Evolutionary conservation across 2,113 vertebrate species (phyloP), one percentile per base, ranked within the genome.

Genomic region (Casuarius casuarius): DNA sequence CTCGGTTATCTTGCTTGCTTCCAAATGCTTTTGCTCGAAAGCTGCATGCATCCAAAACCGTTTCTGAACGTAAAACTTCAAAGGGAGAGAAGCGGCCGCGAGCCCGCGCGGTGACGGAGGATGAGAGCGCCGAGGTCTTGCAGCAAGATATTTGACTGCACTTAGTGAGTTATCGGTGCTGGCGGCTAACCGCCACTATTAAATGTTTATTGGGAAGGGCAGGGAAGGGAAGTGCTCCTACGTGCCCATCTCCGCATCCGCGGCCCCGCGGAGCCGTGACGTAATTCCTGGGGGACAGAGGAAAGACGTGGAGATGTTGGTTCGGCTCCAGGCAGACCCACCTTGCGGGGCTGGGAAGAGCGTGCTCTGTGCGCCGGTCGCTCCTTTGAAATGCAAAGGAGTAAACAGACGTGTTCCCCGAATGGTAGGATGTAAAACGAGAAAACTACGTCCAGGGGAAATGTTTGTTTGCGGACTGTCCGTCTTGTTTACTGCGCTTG

Each of bases 61-160:
- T 63, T 93, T 79, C 38, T 92, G 77, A 91, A 31, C 33, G 2
- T 48, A 22, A 35, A 74, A 40, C 38, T 68, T 78, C 13, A 38
- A 46, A 61, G 79, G 42, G 51, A 61, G 31, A 18, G 46, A 62
- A 31, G 8, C 0, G 0, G 23, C 63, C 1, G 0, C 7, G 49
- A 90, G 48, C 46, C 49, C 65, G 22, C 0, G n/a, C 26, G 0
- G 17, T 0, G 23, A 31, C 49, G 6, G 15, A 15, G 18, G n/a
- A 10, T 28, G 65, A 38, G 29, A 8, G 2, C 1, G 0, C 35
- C 58, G 0, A 1, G 46, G 31, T 75, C 44, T 67, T 2, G 2
- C 46, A 51, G 63, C 63, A 54, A 31, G 78, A 8, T 49, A 67
- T 78, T 75, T 65, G 33, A 46, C 42, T 65, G 79, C 54, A 26